Evolutionary conservation across 2,888 invertebrate genomes (phyloP), one percentile per base, ranked within the genome.

Genomic region (Anaspis maculata): DNA sequence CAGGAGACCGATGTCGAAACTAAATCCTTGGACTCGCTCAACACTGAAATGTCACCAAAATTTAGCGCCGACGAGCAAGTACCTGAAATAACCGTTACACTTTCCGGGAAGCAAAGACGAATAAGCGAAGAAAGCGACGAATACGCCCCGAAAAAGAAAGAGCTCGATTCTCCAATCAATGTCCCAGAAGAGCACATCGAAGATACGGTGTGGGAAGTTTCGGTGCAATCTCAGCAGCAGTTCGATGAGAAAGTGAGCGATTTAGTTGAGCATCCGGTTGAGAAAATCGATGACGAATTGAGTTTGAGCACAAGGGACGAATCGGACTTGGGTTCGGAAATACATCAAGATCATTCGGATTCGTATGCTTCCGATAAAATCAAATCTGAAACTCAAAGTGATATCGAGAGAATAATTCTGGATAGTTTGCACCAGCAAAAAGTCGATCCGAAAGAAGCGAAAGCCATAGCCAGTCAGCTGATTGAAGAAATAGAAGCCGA

Each of bases 401-500:
- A 66, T 36, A 66, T 67, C 9, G 61, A 66, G 50, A 59, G 56
- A 42, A 56, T 62, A 7, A 64, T 62, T 16, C 41, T 64, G 15
- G 66, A 67, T 40, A 65, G 64, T 42, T 51, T 66, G 15, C 59
- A 64, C 11, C 60, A 62, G 14, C 63, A 65, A 46, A 62, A 61
- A 48, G 63, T 69, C 16, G 64, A 67, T 26, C 64, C 66, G 11
- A 67, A 68, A 29, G 71, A 72, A 49, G 72, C 71, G 1, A 62
- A 67, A 51, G 57, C 61, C 35, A 66, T 71, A 21, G 72, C 73
- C 2, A 62, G 67, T 40, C 66, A 69, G 42, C 53, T 73, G 29
- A 60, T 74, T 2, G 67, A 67, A 33, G 70, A 72, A 49, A 72
- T 73, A 39, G 73, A 74, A 54, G 59, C 57, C 2, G 72, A 72